phyloP scores from a whole-genome alignment of 2,888 invertebrate genomes.

The Agrochola macilenta region DNA sequence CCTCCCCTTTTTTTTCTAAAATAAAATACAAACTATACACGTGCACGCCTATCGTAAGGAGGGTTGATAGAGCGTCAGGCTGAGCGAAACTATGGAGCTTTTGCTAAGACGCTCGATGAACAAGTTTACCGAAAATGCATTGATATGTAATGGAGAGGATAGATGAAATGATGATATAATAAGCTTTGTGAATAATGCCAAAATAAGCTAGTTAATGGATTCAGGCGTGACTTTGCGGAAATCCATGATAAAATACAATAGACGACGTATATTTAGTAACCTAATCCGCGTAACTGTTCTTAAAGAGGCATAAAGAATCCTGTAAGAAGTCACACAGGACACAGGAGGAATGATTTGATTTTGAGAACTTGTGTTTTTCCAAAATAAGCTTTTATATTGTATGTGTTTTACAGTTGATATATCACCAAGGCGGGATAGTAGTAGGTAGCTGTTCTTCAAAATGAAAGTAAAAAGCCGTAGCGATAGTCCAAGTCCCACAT shows the following conservation, averaged over 20 bases:
- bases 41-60: constrained; percentile 38
- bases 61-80: constrained; percentile 33
- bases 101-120: constrained; percentile 4
- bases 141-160: not conserved
- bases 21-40: constrained; percentile 46
- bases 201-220: too few relatives aligned
- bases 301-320: too few relatives aligned
- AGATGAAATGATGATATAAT: not conserved
- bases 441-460: not conserved
- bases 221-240: too few relatives aligned
- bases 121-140: constrained; percentile 3
- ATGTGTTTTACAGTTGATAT: not conserved
- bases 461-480: not conserved
- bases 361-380: too few relatives aligned
- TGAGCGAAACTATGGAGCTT: constrained; percentile 31
- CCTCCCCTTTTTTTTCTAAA: constrained; percentile 44
- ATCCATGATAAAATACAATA: too few relatives aligned
- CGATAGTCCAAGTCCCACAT: not conserved
- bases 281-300: too few relatives aligned
- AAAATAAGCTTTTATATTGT: not conserved
- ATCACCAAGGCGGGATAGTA: not conserved
- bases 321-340: too few relatives aligned
- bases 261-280: too few relatives aligned
- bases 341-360: too few relatives aligned
- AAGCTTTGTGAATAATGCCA: not conserved